Evolutionary conservation across 2,797 vertebrate species (phyloP).

Genomic region (Megaceryle alcyon): DNA sequence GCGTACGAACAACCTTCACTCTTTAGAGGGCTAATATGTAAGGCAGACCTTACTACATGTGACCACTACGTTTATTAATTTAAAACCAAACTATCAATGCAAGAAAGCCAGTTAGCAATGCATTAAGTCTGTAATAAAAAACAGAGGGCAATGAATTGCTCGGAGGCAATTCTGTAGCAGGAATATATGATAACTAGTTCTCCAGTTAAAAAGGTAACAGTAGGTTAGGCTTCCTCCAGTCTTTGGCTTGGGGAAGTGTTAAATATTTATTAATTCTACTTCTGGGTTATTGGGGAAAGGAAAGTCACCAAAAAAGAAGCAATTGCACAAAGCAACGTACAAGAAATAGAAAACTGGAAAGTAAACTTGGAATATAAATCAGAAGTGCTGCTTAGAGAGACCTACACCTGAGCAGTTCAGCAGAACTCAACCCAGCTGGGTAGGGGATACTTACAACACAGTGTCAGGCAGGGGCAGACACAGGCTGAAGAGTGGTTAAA

Average conservation of each 20-base stretch:
- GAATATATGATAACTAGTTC: slow-evolving; percentile 34
- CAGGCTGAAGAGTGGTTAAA: not conserved
- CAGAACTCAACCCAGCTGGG: not conserved
- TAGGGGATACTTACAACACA: accelerated
- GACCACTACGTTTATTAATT: slow-evolving; percentile 68
- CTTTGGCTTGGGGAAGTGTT: not conserved
- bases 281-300: not conserved
- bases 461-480: not conserved
- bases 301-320: not conserved
- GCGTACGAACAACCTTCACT: slow-evolving; percentile 29
- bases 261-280: slow-evolving; percentile 55
- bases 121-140: slow-evolving; percentile 56
- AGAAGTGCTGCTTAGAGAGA: not conserved
- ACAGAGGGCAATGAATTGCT: slow-evolving; percentile 59
- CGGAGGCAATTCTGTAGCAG: not conserved
- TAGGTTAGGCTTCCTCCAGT: not conserved
- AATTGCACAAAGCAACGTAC: not conserved
- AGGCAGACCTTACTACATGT: slow-evolving; percentile 61
- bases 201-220: slow-evolving; percentile 58
- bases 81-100: slow-evolving; percentile 68
- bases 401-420: not conserved
- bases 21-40: slow-evolving; percentile 55
- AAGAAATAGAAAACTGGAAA: not conserved
- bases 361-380: not conserved
- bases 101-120: slow-evolving; percentile 58